phyloP scores from a whole-genome alignment of 2,888 invertebrate species.

The Drosophila multiciliata region DNA sequence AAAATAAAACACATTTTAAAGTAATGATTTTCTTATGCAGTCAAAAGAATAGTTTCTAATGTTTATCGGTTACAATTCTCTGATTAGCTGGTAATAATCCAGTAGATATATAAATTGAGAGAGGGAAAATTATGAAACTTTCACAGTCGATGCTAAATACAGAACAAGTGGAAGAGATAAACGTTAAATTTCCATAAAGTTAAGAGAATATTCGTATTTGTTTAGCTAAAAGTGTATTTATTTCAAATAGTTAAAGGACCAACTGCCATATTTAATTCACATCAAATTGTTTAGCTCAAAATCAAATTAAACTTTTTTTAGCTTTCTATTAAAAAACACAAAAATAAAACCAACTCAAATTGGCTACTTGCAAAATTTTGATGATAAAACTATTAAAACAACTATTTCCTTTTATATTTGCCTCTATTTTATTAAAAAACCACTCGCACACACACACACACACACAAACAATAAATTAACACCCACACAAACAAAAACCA shows the following conservation, averaged over 20 bases:
- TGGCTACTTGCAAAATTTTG: constrained; percentile 70
- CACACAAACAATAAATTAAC: constrained; percentile 9
- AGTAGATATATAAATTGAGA: not conserved
- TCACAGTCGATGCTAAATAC: not conserved
- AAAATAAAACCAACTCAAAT: constrained; percentile 39
- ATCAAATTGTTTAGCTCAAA: constrained; percentile 15
- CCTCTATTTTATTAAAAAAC: constrained; percentile 70
- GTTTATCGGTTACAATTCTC: not conserved
- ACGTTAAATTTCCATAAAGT: not conserved
- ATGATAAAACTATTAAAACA: constrained; percentile 80
- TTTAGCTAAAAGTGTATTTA: not conserved
- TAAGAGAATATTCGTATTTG: not conserved
- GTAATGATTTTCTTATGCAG: not conserved
- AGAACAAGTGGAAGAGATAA: not conserved
- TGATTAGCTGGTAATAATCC: not conserved
- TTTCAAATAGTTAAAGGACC: not conserved
- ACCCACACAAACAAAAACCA: constrained; percentile 20
- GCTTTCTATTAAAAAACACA: constrained; percentile 25
- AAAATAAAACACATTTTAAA: not conserved
- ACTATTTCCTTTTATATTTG: constrained; percentile 78
- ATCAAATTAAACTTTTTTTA: constrained; percentile 17
- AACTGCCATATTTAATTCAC: constrained; percentile 1
- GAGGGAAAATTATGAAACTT: too few species aligned
- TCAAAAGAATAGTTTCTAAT: not conserved
- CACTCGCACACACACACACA: constrained; percentile 24